Evolutionary conservation across 2,797 vertebrate species (phyloP), one percentile per base, ranked within the genome.

Genomic region (Caiman crocodilus): DNA sequence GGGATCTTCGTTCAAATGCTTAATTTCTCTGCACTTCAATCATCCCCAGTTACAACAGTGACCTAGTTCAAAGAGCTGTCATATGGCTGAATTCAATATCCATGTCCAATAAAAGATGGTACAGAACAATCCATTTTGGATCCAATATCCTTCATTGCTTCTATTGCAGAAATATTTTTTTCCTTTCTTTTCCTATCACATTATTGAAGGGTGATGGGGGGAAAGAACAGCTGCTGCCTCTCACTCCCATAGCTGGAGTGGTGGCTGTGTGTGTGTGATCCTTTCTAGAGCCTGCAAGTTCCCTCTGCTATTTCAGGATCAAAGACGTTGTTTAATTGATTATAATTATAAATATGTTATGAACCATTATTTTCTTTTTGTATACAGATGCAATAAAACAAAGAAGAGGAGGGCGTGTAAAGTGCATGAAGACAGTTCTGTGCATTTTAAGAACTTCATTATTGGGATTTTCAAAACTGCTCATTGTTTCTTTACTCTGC

Each of bases 251-350:
- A 35, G 65, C 23, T 69, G 67, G 30, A 69, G 20, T 20, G 64
- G 64, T 32, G 20, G 64, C 14, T 30, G 35, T 35, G 32, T 20
- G 65, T 50, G 42, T 50, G 42, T 35, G 67, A 35, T 21, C 28
- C 28, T 15, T n/a, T 17, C 28, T 17, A 28, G 63, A n/a, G 6
- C 7, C 23, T 65, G 86, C 82, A 80, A 95, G 75, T 0, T 4
- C 83, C 79, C 1, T 0, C 32, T 75, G 73, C 69, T 14, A 6
- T 76, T 82, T 83, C 50, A 91, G 90, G 76, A 94, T 95, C 83
- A 96, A 93, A 92, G 92, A 84, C 23, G 6, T 89, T 89, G 30
- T 42, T 90, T 94, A 86, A 93, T 73, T 28, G 35, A 17, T 12
- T 82, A 80, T 42, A 3, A 80, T 92, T 81, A 82, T 8, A 76